Base-by-base conservation (phyloP, 1,140 invertebrate species). In the Drosophila suzukii region DNA sequence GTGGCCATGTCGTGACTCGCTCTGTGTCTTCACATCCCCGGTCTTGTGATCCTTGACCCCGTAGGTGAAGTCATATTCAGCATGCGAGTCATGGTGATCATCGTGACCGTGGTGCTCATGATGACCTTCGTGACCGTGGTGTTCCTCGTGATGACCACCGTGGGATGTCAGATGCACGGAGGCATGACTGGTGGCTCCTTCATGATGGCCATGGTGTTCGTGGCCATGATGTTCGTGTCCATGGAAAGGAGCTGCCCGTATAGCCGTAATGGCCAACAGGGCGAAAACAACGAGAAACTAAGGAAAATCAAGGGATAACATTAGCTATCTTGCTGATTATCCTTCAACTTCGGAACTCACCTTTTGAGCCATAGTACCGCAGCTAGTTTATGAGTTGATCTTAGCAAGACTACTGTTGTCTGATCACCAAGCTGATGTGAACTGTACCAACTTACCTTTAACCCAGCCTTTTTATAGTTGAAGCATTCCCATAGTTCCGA, bases 1-100 rank as follows among this genome's bases (percentile, higher is more conserved):
- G 57, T 90, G 82, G 61, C 90, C 90, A 24, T 91, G 80, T 49
- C 86, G 68, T 13, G 62, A 51, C 50, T 91, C 90, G 44, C 70
- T 83, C 38, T 88, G 82, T 27, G 68, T 54, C 66, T 91, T 83
- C 5, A 88, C 71, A 68, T 91, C 90, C 49, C 90, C 90, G 1
- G 90, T 91, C 51, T 91, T 91, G 58, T 78, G 67, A 47, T 91
- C 90, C 73, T 90, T 81, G 41, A 91, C 90, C 20, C 86, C 90
- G 32, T 91, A 91, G 5, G 60, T 60, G 70, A 91, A 91, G 15
- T 90, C 68, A 39, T 91, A 91, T 38, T 91, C 86, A 49, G 83
- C 80, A 75, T 83, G 85, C 13, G 80, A 83, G 36, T 91, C 83
- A 6, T 90, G 80, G 6, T 78, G 77, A 5, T 84, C 88, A 0